phyloP scores from a whole-genome alignment of 2,113 vertebrate species.

The Entelurus aequoreus region DNA sequence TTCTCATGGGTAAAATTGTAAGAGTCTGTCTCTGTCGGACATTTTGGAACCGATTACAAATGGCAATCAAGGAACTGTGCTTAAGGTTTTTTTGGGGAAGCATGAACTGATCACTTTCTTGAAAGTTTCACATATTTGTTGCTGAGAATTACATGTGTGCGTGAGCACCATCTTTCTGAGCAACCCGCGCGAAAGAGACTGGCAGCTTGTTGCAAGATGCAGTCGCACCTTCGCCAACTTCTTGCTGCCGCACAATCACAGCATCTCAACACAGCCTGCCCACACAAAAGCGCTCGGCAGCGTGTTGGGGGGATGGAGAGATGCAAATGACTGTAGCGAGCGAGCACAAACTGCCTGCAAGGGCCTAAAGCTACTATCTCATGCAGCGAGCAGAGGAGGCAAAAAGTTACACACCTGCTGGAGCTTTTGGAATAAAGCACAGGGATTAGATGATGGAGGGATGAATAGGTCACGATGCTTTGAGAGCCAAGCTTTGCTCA shows the following conservation, averaged over 20 bases:
- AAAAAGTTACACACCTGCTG: not conserved
- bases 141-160: slow-evolving; percentile 8
- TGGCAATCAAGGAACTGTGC: no score
- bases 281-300: slow-evolving; percentile 17
- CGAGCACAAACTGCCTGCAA: slow-evolving; percentile 44
- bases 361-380: slow-evolving; percentile 51
- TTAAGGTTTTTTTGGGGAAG: not conserved
- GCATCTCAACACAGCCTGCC: slow-evolving; percentile 16
- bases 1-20: no score
- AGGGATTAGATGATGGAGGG: slow-evolving; percentile 45
- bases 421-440: slow-evolving; percentile 53
- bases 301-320: slow-evolving; percentile 16
- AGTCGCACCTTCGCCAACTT: slow-evolving; percentile 15
- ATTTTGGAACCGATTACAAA: no score
- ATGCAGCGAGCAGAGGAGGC: not conserved
- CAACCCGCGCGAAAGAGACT: slow-evolving; percentile 32
- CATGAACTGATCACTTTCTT: slow-evolving; percentile 4
- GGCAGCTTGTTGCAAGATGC: slow-evolving; percentile 29
- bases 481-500: slow-evolving; percentile 47
- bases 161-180: slow-evolving; percentile 33
- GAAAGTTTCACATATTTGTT: slow-evolving; percentile 18
- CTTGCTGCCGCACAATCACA: slow-evolving; percentile 35
- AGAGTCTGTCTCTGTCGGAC: no score
- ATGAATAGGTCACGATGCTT: slow-evolving; percentile 58
- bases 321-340: slow-evolving; percentile 45